Evolutionary conservation across 1,140 invertebrate genomes (phyloP), one percentile per base, ranked within the genome.

Genomic region (Temnothorax longispinosus): DNA sequence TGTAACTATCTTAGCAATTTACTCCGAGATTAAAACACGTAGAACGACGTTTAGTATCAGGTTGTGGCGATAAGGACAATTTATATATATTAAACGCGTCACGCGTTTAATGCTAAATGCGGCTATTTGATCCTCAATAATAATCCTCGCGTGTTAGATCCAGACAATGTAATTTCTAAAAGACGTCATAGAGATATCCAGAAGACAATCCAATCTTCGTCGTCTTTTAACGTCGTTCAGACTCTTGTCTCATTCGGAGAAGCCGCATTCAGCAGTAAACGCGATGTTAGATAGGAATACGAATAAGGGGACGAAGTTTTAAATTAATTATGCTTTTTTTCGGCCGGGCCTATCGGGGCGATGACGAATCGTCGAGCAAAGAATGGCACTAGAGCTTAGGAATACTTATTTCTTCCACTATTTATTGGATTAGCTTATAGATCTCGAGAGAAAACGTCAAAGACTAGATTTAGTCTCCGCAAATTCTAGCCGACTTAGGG

Each of bases 351-450:
- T 90, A 90, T 85, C 62, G 41, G 15, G 18, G 15, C 69, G 86
- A 81, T 27, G 67, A 85, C 18, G 41, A 58, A 54, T 47, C 21
- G 85, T 86, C 76, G 78, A 67, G 72, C 76, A 74, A 90, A 71
- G 75, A 89, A 89, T 56, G 77, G 75, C 76, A 89, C 44, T 93
- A 91, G 91, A 71, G 52, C 90, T 92, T 94, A 94, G 90, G 78
- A 32, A 90, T 92, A 93, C 90, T 92, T 93, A 87, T 93, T 90
- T 92, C 92, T 94, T 94, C 93, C 93, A 95, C 80, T 94, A 94
- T 94, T 94, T 94, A 93, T 93, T 93, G 81, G 81, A 93, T 92
- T 93, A 93, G 89, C 86, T 92, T 92, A 27, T 27, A 91, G 86
- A 87, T 85, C 87, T 89, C 69, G 88, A 90, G 78, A 85, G 56